A percentile compares a stretch with the other conserved stretches of the same genome.
These are phyloP conservation scores for Opisthocomus hoazin DNA, from an alignment of 2,113 vertebrate species.

Conservation along the genomic window DNA sequence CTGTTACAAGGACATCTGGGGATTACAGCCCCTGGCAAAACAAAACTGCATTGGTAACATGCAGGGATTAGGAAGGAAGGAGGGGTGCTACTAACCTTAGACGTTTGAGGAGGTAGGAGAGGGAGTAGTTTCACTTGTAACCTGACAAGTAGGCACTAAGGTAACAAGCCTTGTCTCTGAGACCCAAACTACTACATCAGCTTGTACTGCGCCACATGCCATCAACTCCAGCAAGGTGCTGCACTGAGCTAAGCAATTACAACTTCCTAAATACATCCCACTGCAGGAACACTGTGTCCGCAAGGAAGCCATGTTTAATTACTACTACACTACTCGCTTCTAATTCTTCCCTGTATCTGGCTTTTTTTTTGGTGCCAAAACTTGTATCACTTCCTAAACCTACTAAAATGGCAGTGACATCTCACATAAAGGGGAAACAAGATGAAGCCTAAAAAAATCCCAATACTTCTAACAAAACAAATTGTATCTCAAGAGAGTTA, in stretches of 20 bases:
- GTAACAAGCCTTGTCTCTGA: neutral
- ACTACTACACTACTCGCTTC: neutral
- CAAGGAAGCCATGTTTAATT: neutral
- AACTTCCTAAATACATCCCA: neutral
- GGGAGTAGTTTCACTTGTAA: neutral
- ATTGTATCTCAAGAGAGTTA: neutral
- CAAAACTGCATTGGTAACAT: neutral
- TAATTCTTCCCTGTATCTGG: neutral
- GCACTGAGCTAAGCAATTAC: neutral
- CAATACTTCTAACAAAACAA: neutral
- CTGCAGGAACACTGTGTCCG: neutral
- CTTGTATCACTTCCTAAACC: neutral
- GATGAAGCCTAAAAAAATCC: neutral
- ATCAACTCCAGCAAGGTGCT: neutral
- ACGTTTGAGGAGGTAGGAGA: neutral
- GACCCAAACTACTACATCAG: neutral
- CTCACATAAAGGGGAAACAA: neutral
- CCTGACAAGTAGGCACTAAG: neutral
- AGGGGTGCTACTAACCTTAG: neutral
- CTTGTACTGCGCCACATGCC: no score
- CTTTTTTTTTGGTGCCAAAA: neutral
- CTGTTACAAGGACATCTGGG: neutral
- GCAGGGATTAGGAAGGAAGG: neutral
- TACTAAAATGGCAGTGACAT: neutral
- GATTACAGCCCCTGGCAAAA: neutral